A percentile compares a stretch with the other conserved stretches of the same genome.
These are phyloP conservation scores for Pteruthius melanotis DNA, from an alignment of 2,113 vertebrate genomes.

Conservation along the genomic window DNA sequence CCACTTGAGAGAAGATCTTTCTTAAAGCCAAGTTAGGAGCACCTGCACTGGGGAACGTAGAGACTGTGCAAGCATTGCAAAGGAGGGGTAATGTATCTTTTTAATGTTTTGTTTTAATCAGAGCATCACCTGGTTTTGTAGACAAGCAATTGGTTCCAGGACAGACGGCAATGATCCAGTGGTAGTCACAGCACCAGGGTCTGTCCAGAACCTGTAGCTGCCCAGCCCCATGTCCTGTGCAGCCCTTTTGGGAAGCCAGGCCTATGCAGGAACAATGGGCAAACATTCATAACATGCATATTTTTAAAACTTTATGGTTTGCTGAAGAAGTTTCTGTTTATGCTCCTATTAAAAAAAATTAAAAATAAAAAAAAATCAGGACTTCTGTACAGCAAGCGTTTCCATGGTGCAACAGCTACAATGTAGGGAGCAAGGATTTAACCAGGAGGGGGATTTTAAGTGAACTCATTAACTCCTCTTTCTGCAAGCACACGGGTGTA, in stretches of 20 bases:
- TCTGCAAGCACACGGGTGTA: accelerated
- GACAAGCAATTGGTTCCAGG: neutral
- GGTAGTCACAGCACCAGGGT: neutral
- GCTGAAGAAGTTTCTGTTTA: neutral
- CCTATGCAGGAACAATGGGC: neutral
- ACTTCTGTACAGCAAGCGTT: neutral
- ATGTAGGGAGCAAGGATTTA: neutral
- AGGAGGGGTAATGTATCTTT: neutral
- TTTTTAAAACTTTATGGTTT: neutral
- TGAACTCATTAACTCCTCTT: neutral
- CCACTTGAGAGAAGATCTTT: neutral
- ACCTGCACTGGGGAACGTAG: neutral
- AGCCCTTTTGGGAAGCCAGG: neutral
- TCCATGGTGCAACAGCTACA: accelerated
- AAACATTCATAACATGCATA: neutral
- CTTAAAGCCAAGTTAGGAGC: neutral
- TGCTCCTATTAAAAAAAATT: neutral
- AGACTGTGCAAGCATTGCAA: accelerated
- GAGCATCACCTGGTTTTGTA: neutral
- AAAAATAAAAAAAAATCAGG: neutral
- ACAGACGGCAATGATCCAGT: neutral
- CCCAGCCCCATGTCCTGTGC: accelerated
- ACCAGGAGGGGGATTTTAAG: neutral
- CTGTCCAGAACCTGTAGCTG: neutral
- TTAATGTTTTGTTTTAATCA: neutral